Evolutionary conservation across 2,888 invertebrate genomes (phyloP).

Genomic region (Cephalotes varians): DNA sequence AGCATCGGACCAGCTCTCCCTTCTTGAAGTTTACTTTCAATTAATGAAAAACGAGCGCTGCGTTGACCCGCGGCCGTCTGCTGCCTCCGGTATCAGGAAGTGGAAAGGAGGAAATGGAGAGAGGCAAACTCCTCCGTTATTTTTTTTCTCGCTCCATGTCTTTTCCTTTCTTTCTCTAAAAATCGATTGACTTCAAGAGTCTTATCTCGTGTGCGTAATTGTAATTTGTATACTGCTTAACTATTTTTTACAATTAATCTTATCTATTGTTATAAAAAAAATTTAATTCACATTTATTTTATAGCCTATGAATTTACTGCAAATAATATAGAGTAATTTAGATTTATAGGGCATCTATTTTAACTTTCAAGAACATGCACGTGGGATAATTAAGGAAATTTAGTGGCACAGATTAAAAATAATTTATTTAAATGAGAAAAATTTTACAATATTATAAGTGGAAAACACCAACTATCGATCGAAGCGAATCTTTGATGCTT

Average conservation of each 20-base stretch:
- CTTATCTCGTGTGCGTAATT: neutral
- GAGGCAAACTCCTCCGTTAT: slow-evolving; percentile 61
- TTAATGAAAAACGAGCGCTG: slow-evolving; percentile 79
- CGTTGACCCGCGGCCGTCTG: slow-evolving; percentile 69
- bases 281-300: neutral
- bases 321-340: neutral
- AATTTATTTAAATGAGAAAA: neutral
- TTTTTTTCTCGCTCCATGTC: slow-evolving; percentile 47
- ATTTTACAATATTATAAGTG: too few relatives aligned
- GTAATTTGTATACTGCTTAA: slow-evolving; percentile 1
- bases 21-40: slow-evolving; percentile 78
- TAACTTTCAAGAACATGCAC: neutral
- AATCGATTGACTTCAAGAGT: slow-evolving; percentile 36
- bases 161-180: slow-evolving; percentile 11
- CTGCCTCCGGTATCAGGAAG: slow-evolving; percentile 54
- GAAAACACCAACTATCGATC: too few relatives aligned
- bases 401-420: neutral
- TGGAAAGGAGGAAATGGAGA: slow-evolving; percentile 55
- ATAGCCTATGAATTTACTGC: neutral
- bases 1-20: slow-evolving; percentile 50
- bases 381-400: neutral
- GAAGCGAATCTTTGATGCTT: too few relatives aligned
- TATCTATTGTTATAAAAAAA: neutral
- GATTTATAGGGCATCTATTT: neutral
- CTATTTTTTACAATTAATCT: neutral